Evolutionary conservation across 2,797 vertebrate species (phyloP).

Genomic region (Steatocranus sp.): DNA sequence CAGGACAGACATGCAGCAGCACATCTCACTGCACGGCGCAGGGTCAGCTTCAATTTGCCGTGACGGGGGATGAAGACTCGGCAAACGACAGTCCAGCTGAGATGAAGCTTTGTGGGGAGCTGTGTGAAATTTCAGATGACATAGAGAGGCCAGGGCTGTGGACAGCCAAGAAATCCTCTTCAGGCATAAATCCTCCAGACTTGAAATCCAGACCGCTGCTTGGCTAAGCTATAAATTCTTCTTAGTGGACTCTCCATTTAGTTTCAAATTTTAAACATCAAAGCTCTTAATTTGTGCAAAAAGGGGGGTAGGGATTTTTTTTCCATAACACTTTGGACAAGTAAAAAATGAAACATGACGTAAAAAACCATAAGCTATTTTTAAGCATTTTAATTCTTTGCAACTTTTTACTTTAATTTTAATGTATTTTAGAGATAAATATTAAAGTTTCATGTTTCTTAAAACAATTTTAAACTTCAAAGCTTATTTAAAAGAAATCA

Average conservation of each 20-base stretch:
- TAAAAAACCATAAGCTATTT: rapidly evolving
- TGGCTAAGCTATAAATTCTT: constrained; percentile 36
- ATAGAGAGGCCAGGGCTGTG: constrained; percentile 32
- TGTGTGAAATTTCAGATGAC: constrained; percentile 69
- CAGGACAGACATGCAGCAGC: neutral
- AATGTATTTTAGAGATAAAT: neutral
- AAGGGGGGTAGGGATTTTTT: neutral
- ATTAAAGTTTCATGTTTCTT: neutral
- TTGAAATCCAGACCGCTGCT: constrained; percentile 51
- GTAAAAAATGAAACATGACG: neutral
- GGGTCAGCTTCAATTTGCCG: constrained; percentile 40
- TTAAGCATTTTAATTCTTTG: neutral
- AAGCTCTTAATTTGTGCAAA: constrained; percentile 7
- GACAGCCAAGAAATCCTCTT: constrained; percentile 64
- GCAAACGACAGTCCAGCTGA: constrained; percentile 39
- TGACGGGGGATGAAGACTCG: constrained; percentile 36
- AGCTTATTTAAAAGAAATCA: neutral
- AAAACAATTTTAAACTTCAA: neutral
- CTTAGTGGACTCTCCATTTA: constrained; percentile 26
- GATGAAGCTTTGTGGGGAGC: constrained; percentile 44
- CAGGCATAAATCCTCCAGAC: constrained; percentile 59
- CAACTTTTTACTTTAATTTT: neutral
- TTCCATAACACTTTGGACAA: neutral
- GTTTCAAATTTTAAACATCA: neutral
- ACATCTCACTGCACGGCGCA: neutral